Base-by-base conservation (phyloP, 2,797 vertebrate genomes). In the Telmatherina bonti region DNA sequence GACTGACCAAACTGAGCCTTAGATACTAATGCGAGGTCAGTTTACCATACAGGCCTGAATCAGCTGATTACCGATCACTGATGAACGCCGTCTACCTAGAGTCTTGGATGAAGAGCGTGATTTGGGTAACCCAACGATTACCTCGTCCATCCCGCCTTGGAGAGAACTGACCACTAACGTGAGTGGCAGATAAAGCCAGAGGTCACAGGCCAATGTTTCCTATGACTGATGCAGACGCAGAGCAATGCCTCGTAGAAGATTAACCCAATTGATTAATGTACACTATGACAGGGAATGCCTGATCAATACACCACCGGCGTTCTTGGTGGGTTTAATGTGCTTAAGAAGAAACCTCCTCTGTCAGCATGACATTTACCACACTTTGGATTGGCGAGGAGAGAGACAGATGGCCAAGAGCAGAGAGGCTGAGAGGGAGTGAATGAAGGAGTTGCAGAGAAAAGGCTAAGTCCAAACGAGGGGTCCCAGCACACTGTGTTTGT, bases 231-330 rank as follows among this genome's bases (percentile, higher is more conserved):
- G 79, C 70, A 70, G 87, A 92, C 90, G 90, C 92, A 92, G 91
- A 93, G 89, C 90, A 81, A 72, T 85, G 90, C 85, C 91, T 92
- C 90, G 83, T 81, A 91, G 91, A 86, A 88, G 81, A 91, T 88
- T 88, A 85, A 83, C 67, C 60, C 1, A 52, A 83, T 75, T 52
- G 82, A 79, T 85, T 73, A 26, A 83, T 82, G 66, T 77, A 78
- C 83, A 76, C 62, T n/a, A 77, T 67, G 69, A 65, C 76, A 43
- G 62, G 22, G 7, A 73, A 29, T 55, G 41, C 59, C 0, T 24
- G 65, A 83, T 85, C 78, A 18, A 61, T 79, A 31, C 31, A 4
- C 41, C 63, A 22, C 55, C 59, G 12, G 69, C 51, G 68, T 67
- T 63, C 26, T 72, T 30, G 35, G 67, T 51, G 65, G 71, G 72